Evolutionary conservation across 2,888 invertebrate genomes (phyloP).

Genomic region (Philopedon plagiatum): DNA sequence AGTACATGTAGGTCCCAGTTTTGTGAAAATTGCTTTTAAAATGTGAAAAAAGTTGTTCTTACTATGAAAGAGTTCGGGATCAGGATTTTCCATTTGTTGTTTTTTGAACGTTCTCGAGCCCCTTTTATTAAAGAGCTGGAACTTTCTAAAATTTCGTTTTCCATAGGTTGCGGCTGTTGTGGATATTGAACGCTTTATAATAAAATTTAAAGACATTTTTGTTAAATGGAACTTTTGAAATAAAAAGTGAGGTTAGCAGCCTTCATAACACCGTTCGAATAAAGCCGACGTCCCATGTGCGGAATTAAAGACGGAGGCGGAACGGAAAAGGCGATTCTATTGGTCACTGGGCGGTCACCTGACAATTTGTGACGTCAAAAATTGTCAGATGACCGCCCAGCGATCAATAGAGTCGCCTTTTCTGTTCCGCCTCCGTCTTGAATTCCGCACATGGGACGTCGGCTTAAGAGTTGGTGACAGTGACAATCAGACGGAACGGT

Average conservation of each 20-base stretch:
- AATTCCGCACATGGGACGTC: too few relatives aligned
- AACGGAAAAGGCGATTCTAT: too few relatives aligned
- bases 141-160: slow-evolving; percentile 88
- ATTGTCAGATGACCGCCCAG: too few relatives aligned
- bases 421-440: too few relatives aligned
- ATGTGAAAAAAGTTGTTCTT: slow-evolving; percentile 56
- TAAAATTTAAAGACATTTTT: slow-evolving; percentile 62
- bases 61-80: slow-evolving; percentile 79
- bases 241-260: slow-evolving; percentile 11
- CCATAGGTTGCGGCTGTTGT: slow-evolving; percentile 73
- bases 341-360: too few relatives aligned
- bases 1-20: neutral
- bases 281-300: too few relatives aligned
- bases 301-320: too few relatives aligned
- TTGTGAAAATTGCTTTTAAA: neutral
- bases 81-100: slow-evolving; percentile 71
- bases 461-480: too few relatives aligned
- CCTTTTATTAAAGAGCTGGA: slow-evolving; percentile 81
- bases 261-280: too few relatives aligned
- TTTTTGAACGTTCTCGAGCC: slow-evolving; percentile 79
- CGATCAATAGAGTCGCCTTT: too few relatives aligned
- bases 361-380: too few relatives aligned
- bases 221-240: neutral
- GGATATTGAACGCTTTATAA: slow-evolving; percentile 69
- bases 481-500: too few relatives aligned